These are phyloP conservation scores for Neoarius graeffei DNA, from an alignment of 2,113 vertebrate species.

Conservation along the genomic window DNA sequence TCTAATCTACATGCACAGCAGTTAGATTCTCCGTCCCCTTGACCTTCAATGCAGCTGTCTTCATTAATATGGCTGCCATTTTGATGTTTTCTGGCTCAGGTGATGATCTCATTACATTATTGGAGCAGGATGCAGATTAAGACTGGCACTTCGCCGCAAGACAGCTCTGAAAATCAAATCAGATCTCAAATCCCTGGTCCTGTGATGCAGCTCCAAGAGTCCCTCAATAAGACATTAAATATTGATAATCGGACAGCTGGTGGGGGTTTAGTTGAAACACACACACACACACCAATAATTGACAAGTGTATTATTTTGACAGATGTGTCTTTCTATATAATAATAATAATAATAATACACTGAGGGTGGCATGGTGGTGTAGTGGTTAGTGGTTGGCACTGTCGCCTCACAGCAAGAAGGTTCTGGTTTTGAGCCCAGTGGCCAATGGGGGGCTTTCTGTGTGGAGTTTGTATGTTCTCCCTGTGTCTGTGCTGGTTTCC, in stretches of 20 bases:
- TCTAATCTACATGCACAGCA: neutral
- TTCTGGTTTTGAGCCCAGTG: no score
- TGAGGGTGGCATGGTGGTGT: no score
- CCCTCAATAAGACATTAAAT: slow-evolving; percentile 2
- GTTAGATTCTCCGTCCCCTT: neutral
- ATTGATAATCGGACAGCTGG: slow-evolving; percentile 27
- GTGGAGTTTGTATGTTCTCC: no score
- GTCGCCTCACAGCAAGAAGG: no score
- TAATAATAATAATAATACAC: no score
- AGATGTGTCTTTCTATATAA: neutral
- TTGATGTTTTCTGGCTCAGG: neutral
- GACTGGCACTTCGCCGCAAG: neutral
- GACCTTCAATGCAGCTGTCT: neutral
- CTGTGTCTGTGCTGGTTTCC: no score
- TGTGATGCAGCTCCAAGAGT: neutral
- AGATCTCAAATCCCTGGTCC: slow-evolving; percentile 1
- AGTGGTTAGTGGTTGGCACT: no score
- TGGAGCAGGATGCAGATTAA: slow-evolving; percentile 22
- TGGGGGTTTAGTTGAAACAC: neutral
- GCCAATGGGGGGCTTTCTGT: no score
- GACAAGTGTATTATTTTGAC: neutral
- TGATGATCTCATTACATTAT: slow-evolving; percentile 15
- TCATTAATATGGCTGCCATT: neutral
- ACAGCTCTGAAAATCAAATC: slow-evolving; percentile 2
- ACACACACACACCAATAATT: neutral